Evolutionary conservation across 2,797 vertebrate species (phyloP).

Genomic region (Loris lydekkerianus): DNA sequence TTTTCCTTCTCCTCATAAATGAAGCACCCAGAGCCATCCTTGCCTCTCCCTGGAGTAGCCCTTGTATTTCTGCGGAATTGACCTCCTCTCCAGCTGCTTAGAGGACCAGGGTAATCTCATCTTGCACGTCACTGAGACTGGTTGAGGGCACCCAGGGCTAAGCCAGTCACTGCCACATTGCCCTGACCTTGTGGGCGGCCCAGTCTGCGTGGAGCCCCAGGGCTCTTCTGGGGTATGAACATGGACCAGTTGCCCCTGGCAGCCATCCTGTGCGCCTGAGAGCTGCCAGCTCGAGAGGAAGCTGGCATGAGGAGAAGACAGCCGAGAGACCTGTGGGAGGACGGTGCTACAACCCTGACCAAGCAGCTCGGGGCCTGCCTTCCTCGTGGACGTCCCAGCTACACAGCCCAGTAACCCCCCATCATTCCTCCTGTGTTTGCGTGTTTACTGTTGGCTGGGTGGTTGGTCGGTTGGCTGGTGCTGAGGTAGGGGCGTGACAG

Average conservation of each 20-base stretch:
- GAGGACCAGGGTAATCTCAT: no score
- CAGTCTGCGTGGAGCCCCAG: background rate
- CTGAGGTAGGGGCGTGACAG: background rate
- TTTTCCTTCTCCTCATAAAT: no score
- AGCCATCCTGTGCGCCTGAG: background rate
- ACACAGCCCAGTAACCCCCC: background rate
- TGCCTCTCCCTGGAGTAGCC: background rate
- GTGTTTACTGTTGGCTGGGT: background rate
- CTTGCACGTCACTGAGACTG: background rate
- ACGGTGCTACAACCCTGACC: background rate
- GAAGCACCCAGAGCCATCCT: no score
- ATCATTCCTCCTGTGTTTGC: background rate
- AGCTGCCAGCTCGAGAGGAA: background rate
- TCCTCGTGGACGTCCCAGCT: background rate
- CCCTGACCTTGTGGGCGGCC: no score
- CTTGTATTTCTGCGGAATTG: background rate
- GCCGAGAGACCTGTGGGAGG: no score
- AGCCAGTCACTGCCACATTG: background rate
- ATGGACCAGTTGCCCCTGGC: rapidly evolving
- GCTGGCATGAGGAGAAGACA: rapidly evolving
- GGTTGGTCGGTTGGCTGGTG: background rate
- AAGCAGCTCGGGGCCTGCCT: background rate
- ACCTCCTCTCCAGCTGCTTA: background rate
- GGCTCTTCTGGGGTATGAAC: background rate
- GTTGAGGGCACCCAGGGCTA: background rate